Evolutionary conservation across 2,888 invertebrate species (phyloP).

Genomic region (Ferdinandea cuprea): DNA sequence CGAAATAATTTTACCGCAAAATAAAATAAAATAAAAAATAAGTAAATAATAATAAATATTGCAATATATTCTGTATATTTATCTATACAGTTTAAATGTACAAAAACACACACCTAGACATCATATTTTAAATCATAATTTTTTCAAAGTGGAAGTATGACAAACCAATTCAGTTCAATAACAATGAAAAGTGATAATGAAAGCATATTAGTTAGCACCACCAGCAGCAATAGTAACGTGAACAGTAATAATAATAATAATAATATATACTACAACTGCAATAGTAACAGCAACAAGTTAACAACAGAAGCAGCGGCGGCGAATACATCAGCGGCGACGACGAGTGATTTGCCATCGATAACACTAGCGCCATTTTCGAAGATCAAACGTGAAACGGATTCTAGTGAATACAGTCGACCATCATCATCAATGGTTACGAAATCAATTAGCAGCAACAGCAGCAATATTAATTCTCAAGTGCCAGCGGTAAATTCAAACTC

Average conservation of each 20-base stretch:
- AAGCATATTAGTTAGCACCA: slow-evolving; percentile 72
- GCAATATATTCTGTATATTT: slow-evolving; percentile 26
- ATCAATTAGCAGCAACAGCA: slow-evolving; percentile 38
- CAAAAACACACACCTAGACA: slow-evolving; percentile 44
- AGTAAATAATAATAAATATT: no score
- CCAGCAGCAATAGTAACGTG: slow-evolving; percentile 34
- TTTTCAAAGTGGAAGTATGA: slow-evolving; percentile 62
- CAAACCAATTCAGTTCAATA: slow-evolving; percentile 73
- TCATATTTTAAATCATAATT: slow-evolving; percentile 29
- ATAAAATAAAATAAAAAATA: slow-evolving; percentile 18
- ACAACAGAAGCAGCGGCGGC: slow-evolving; percentile 56
- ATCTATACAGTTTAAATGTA: slow-evolving; percentile 63
- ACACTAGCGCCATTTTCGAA: slow-evolving; percentile 72
- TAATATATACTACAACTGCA: slow-evolving; percentile 63
- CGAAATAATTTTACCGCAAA: slow-evolving; percentile 41
- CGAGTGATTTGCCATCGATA: slow-evolving; percentile 67
- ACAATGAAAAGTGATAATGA: slow-evolving; percentile 75
- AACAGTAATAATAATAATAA: slow-evolving; percentile 58
- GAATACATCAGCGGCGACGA: slow-evolving; percentile 30
- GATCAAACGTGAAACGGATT: slow-evolving; percentile 67
- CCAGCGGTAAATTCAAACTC: slow-evolving; percentile 64
- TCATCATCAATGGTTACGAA: slow-evolving; percentile 62
- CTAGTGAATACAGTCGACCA: slow-evolving; percentile 23
- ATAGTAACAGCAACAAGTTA: slow-evolving; percentile 43
- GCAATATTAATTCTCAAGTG: slow-evolving; percentile 74